Evolutionary conservation across 2,113 vertebrate genomes (phyloP), one percentile per base, ranked within the genome.

Genomic region (Nibea albiflora): DNA sequence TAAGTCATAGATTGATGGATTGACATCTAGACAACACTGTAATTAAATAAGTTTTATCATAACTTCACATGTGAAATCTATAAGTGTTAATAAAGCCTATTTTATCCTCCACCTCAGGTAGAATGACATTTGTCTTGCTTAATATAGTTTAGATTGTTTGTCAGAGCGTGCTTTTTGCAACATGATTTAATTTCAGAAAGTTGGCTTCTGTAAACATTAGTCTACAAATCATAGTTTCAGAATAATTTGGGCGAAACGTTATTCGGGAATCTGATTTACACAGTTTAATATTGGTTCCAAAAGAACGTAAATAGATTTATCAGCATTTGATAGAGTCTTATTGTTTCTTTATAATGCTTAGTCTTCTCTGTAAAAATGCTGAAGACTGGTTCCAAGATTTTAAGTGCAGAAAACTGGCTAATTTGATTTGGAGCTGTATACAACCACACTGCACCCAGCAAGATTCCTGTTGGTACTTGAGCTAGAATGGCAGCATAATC

Each of bases 401-500:
- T 68, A 39, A 73, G 7, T 24, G 61, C n/a, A 26, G 24, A 35
- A 60, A 70, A 80, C 31, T 39, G n/a, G 22, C 20, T 66, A 20
- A 54, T 69, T 66, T 47, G n/a, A 73, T 52, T 20, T 24, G 6
- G 60, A 73, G 24, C 14, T 22, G 62, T 60, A 54, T 66, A 26
- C 4, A 46, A 62, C 52, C 52, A 49, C 28, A 52, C n/a, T 15
- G 56, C 0, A 28, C 61, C 80, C 67, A 81, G 39, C 12, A 1
- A 31, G 58, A 58, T 82, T 81, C 50, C 42, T 65, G 26, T 75
- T 44, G 42, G 39, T 22, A 28, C 80, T 77, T 80, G 47, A 86
- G 76, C 77, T 66, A 22, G 44, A 72, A 81, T 42, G 62, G 52
- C 67, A 81, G 69, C 20, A 5, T 39, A 56, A 81, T 82, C 56